These are phyloP conservation scores for Bombus balteatus DNA, from an alignment of 1,140 invertebrate genomes.

Conservation along the genomic window DNA sequence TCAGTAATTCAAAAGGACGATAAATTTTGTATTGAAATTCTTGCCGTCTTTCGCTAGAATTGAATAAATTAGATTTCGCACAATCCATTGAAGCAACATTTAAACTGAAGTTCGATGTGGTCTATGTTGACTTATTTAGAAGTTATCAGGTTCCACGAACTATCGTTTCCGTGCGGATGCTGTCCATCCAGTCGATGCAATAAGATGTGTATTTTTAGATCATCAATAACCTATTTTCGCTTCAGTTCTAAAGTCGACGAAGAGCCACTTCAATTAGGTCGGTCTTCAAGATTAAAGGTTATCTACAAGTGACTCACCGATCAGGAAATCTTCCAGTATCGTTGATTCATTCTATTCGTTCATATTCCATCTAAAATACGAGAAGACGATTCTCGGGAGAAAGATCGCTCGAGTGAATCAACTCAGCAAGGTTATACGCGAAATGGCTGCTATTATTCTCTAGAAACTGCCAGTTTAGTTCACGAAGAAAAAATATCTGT, in stretches of 20 bases:
- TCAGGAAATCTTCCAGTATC: background rate
- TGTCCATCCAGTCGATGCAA: background rate
- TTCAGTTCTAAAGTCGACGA: background rate
- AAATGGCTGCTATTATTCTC: too few relatives aligned
- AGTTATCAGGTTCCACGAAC: background rate
- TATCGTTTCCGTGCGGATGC: background rate
- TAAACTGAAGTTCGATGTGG: background rate
- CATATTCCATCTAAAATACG: background rate
- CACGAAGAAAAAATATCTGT: background rate
- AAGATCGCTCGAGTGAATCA: background rate
- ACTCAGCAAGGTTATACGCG: background rate
- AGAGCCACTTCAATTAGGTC: background rate
- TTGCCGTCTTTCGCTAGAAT: too few relatives aligned
- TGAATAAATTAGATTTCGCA: too few relatives aligned
- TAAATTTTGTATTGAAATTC: too few relatives aligned
- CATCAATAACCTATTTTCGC: background rate
- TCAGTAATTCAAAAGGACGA: too few relatives aligned
- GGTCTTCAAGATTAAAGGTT: conserved; percentile 2
- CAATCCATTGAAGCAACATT: too few relatives aligned
- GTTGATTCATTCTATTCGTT: background rate
- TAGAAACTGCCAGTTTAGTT: background rate
- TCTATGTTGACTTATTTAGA: background rate
- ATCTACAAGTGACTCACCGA: background rate
- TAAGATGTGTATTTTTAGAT: background rate
- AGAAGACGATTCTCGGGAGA: background rate